Conservation (phyloP, 1,140 invertebrate genomes). For the Eriosoma lanigerum region DNA sequence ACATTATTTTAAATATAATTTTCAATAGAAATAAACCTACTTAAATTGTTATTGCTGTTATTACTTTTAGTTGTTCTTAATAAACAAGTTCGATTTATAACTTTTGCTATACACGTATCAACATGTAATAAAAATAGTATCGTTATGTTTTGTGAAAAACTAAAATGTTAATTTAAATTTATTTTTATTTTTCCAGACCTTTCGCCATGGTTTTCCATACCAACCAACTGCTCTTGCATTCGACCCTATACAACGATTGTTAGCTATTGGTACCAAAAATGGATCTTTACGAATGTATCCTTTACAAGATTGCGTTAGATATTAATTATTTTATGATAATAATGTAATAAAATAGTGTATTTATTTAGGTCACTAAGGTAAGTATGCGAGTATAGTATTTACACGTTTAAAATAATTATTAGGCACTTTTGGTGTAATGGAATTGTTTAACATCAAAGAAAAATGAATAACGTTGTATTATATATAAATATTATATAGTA, state of each 20-base stretch:
- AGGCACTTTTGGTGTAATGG: background rate
- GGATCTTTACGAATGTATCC: constrained; percentile 96
- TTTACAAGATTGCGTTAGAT: constrained; percentile 61
- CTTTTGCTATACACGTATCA: background rate
- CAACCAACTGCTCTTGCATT: constrained; percentile 95
- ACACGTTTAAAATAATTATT: background rate
- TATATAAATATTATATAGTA: background rate
- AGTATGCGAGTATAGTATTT: background rate
- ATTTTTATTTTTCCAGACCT: constrained; percentile 77
- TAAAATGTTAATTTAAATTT: constrained; percentile 10
- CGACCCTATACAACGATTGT: constrained; percentile 94
- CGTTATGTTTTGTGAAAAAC: background rate
- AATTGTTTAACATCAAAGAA: background rate
- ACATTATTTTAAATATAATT: no score
- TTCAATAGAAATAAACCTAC: no score
- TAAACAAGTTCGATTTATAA: background rate
- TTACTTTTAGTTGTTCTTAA: no score
- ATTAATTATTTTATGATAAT: constrained; percentile 51
- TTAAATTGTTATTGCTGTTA: no score
- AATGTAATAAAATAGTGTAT: background rate
- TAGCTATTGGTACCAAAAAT: constrained; percentile 94
- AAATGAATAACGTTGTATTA: background rate
- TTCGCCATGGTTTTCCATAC: constrained; percentile 97
- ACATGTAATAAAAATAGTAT: background rate
- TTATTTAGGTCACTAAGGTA: background rate